Evolutionary conservation across 2,797 vertebrate genomes (phyloP).

Genomic region (Rhabdophis nuchalis): DNA sequence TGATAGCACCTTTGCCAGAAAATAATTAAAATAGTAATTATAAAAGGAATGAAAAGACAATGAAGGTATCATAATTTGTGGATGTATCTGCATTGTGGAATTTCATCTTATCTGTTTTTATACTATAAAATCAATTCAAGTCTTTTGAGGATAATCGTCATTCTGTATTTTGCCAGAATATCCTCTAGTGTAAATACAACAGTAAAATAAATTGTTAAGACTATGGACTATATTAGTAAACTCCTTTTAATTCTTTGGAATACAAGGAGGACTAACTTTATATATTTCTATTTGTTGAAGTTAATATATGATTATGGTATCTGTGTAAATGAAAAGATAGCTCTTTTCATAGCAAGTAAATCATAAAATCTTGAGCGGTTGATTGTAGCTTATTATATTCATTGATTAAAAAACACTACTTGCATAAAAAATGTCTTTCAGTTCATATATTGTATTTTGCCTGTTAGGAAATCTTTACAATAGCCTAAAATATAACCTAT

Average conservation of each 20-base stretch:
- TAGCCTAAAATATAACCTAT: conserved; percentile 49
- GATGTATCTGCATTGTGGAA: conserved; percentile 65
- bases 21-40: conserved; percentile 58
- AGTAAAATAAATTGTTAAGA: conserved; percentile 58
- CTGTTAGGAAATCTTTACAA: conserved; percentile 56
- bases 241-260: conserved; percentile 55
- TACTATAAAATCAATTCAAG: conserved; percentile 84
- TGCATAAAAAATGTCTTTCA: conserved; percentile 55
- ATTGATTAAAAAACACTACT: conserved; percentile 58
- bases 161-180: conserved; percentile 63
- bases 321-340: conserved; percentile 56
- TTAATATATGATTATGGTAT: conserved; percentile 36
- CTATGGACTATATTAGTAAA: conserved; percentile 43
- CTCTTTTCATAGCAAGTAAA: conserved; percentile 60
- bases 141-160: conserved; percentile 79
- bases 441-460: conserved; percentile 59
- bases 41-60: conserved; percentile 65
- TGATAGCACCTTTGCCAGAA: conserved; percentile 72
- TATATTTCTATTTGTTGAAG: conserved; percentile 45
- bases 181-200: conserved; percentile 54
- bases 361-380: conserved; percentile 46
- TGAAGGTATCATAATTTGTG: conserved; percentile 61
- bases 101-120: conserved; percentile 80
- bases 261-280: conserved; percentile 54
- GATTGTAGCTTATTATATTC: conserved; percentile 58